Conservation (phyloP, 2,113 vertebrate species). For the Prunella himalayana region DNA sequence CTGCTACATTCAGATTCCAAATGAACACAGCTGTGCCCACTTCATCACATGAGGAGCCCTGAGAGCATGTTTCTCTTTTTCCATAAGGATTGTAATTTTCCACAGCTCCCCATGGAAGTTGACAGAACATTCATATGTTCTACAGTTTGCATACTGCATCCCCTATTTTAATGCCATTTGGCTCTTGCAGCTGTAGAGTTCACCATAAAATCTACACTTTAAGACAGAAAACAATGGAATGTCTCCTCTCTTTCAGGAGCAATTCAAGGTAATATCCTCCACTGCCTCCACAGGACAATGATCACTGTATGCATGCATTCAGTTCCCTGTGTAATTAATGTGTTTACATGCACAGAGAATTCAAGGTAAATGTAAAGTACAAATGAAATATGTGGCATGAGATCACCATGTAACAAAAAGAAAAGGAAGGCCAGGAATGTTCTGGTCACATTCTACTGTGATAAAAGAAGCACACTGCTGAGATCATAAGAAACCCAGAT, state of each 20-base stretch:
- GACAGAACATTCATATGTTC: background rate
- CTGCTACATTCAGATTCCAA: background rate
- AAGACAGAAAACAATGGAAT: background rate
- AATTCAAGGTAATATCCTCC: background rate
- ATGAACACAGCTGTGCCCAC: background rate
- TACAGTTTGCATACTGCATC: background rate
- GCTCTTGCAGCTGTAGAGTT: background rate
- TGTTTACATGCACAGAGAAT: background rate
- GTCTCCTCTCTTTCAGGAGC: background rate
- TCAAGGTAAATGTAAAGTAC: background rate
- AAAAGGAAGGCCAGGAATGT: background rate
- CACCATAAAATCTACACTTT: background rate
- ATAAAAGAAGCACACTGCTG: background rate
- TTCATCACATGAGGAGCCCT: background rate
- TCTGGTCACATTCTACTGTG: background rate
- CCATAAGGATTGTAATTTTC: background rate
- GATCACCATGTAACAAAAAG: background rate
- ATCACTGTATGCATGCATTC: background rate
- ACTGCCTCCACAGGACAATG: accelerated
- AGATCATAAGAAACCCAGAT: background rate
- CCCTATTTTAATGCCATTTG: background rate
- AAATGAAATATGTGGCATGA: background rate
- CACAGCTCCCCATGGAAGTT: background rate
- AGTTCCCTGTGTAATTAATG: background rate
- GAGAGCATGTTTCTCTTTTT: background rate